These are phyloP conservation scores for Julus scanicus DNA, from an alignment of 2,888 invertebrate species.

Conservation along the genomic window DNA sequence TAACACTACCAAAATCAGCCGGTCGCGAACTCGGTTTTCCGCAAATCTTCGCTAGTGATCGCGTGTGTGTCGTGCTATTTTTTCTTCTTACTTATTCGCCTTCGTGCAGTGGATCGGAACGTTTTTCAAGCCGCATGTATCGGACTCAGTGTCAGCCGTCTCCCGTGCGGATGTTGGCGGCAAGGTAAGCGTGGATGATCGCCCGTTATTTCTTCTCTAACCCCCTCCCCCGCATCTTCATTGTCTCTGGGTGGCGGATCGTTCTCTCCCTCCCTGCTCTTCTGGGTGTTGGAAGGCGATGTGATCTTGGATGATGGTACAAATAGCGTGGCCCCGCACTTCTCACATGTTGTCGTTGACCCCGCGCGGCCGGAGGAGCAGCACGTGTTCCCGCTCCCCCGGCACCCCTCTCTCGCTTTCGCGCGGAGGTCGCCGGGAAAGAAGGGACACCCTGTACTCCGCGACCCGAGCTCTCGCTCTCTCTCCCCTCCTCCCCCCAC, in stretches of 20 bases:
- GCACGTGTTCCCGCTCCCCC: background rate
- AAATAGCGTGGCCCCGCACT: background rate
- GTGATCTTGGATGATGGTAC: background rate
- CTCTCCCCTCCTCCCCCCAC: background rate
- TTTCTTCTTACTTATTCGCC: background rate
- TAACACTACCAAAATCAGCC: background rate
- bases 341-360: background rate
- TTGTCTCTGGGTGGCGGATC: constrained; percentile 37
- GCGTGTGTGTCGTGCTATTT: background rate
- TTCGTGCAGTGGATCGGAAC: background rate
- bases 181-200: constrained; percentile 37
- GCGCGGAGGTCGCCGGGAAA: background rate
- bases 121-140: constrained; percentile 32
- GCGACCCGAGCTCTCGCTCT: background rate
- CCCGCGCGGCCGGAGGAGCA: too few species aligned
- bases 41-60: background rate
- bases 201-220: background rate
- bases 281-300: background rate
- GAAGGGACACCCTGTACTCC: background rate
- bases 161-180: constrained; percentile 52
- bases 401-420: background rate
- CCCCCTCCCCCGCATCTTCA: background rate
- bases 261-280: background rate
- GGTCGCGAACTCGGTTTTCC: background rate
- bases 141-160: constrained; percentile 53